Evolutionary conservation across 2,888 invertebrate genomes (phyloP).

Genomic region (Brachyptera putata): DNA sequence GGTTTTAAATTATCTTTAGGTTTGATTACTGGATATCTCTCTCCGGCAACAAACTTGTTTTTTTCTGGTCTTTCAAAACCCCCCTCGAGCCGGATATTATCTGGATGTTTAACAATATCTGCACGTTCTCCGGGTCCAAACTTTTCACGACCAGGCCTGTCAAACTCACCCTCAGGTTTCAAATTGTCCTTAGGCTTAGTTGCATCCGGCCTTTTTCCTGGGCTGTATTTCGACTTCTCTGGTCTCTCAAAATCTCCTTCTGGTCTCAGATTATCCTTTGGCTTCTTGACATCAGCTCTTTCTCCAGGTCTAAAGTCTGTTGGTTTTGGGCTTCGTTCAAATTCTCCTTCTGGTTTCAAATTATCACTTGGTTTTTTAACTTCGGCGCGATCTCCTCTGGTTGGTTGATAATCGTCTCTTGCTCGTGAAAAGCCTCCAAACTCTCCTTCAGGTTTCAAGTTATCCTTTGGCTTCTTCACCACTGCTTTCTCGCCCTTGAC

Average conservation of each 20-base stretch:
- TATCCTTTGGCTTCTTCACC: slow-evolving; percentile 55
- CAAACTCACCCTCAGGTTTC: slow-evolving; percentile 50
- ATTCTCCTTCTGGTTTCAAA: slow-evolving; percentile 50
- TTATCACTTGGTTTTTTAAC: slow-evolving; percentile 45
- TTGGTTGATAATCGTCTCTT: slow-evolving; percentile 57
- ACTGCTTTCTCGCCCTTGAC: slow-evolving; percentile 40
- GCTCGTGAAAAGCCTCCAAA: slow-evolving; percentile 45
- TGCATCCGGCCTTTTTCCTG: slow-evolving; percentile 33
- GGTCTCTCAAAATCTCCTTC: slow-evolving; percentile 32
- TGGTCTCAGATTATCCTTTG: slow-evolving; percentile 44
- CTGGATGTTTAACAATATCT: slow-evolving; percentile 53
- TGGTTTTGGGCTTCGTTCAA: slow-evolving; percentile 50
- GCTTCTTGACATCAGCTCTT: slow-evolving; percentile 49
- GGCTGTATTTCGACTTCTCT: slow-evolving; percentile 22
- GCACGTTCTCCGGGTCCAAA: slow-evolving; percentile 57
- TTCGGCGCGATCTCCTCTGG: slow-evolving; percentile 43
- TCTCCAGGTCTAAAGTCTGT: slow-evolving; percentile 46
- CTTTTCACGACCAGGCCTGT: slow-evolving; percentile 34
- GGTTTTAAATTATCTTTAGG: slow-evolving; percentile 36
- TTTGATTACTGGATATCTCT: slow-evolving; percentile 44
- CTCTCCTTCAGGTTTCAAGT: slow-evolving; percentile 52
- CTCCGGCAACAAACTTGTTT: slow-evolving; percentile 49
- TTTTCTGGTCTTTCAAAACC: slow-evolving; percentile 52
- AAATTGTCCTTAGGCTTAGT: slow-evolving; percentile 46
- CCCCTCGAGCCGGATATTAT: slow-evolving; percentile 51